These are phyloP conservation scores for Acanthaster planci DNA, from an alignment of 35 echinoderm and acorn worm species.

Conservation along the genomic window DNA sequence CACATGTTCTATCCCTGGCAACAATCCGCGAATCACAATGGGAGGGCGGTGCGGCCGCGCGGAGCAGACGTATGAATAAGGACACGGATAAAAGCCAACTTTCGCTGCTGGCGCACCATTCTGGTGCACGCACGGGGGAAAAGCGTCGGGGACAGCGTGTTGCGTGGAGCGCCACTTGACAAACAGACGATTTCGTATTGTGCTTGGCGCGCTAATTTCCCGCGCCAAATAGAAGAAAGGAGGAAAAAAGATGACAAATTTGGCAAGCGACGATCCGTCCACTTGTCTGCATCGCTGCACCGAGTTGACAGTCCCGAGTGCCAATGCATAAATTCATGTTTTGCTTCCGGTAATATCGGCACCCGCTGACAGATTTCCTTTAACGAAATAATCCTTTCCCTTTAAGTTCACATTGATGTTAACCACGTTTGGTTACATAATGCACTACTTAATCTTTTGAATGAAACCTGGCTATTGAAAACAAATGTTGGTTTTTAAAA, in stretches of 20 bases:
- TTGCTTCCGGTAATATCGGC: not conserved
- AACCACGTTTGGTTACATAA: too few relatives aligned
- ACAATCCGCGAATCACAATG: constrained; percentile 8
- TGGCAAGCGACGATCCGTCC: too few relatives aligned
- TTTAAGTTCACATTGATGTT: too few relatives aligned
- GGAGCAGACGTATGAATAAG: constrained; percentile 31
- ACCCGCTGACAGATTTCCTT: too few relatives aligned
- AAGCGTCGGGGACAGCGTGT: not conserved
- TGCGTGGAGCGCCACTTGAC: constrained; percentile 13
- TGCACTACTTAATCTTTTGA: too few relatives aligned
- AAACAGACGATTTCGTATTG: constrained; percentile 15
- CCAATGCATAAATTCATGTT: constrained; percentile 1
- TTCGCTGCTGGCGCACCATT: not conserved
- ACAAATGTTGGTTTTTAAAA: too few relatives aligned
- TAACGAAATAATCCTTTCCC: too few relatives aligned
- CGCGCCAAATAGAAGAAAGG: not conserved
- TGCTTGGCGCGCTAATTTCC: not conserved
- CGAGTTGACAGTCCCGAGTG: not conserved
- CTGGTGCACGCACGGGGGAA: not conserved
- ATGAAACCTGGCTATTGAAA: too few relatives aligned
- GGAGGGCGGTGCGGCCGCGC: not conserved
- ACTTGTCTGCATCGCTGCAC: too few relatives aligned
- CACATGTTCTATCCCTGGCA: constrained; percentile 15
- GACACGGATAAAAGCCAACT: constrained; percentile 22
- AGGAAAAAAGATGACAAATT: too few relatives aligned